Evolutionary conservation across 2,797 vertebrate species (phyloP), one percentile per base, ranked within the genome.

Genomic region (Crax fasciolata): DNA sequence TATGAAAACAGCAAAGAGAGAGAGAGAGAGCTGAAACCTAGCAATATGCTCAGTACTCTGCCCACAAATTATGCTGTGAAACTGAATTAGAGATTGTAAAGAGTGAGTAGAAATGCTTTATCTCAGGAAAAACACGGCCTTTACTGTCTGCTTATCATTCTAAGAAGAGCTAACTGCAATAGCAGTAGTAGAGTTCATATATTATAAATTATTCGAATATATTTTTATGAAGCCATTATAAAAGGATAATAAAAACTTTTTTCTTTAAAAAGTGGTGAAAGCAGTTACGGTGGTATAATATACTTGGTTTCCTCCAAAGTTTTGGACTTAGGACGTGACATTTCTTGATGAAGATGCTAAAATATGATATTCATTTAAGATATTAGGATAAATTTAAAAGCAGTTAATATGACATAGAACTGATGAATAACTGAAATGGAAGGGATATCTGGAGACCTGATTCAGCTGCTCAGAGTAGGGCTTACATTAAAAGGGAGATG

Each of bases 191-290:
- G 38, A 81, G 25, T 63, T 89, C 58, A 20, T 73, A 55, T 1
- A 0, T 72, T 91, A 87, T 78, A 86, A 96, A 92, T 91, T 62
- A 73, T 93, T 93, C 35, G 94, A 27, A 35, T 80, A 7, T 25
- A 10, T 35, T 89, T 94, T 90, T 54, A 71, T 88, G 27, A 76
- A 74, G 11, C 6, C 1, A 4, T 91, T 90, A 76, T 85, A 66
- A 91, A 88, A 79, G 2, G 14, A 58, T 30, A 89, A 41, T 28
- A 46, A 71, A 91, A 79, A 4, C 15, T 39, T 44, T 21, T 68
- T 77, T 72, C 4, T 17, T 92, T 68, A 77, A 1, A 5, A 68
- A 84, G 13, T 43, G 4, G 5, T 74, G 54, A 62, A 90, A 87
- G 38, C 71, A 9, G 4, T 78, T 80, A 63, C 14, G 3, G 2